Base-by-base conservation (phyloP, 2,113 vertebrate genomes). In the Entelurus aequoreus region DNA sequence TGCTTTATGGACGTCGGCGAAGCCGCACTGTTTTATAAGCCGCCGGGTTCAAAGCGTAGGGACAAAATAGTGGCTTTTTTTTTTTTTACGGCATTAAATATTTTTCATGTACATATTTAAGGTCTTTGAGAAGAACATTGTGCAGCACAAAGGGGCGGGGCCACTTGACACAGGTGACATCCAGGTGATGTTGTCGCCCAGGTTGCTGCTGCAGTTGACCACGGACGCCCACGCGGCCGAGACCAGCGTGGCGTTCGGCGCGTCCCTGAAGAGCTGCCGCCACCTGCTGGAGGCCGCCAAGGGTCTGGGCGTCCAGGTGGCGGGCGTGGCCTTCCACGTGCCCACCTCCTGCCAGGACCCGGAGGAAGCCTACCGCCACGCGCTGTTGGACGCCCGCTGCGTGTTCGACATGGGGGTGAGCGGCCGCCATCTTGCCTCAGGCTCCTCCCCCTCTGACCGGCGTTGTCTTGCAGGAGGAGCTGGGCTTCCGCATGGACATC, bases 401-500 rank as follows among this genome's bases (percentile, higher is more conserved):
- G 94, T 97, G 65, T 99, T 97, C 89, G 97, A 99, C 84, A 99
- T 99, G 96, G 97, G 93, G 90, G 97, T 99, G 83, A 93, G 94
- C 7, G 14, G 7, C 3, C 8, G 42, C 4, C 42, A 6, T 46
- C 42, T 46, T 11, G 9, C 0, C 42, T 46, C 10, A 53, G 51
- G 28, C 28, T 13, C 8, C 2, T n/a, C 15, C 19, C 16, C 2
- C 19, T 5, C n/a, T 51, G 8, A 52, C 50, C 4, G 5, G 8
- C 4, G n/a, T 10, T 52, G 10, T 21, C 9, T 59, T 81, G 21
- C 72, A 99, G 97, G 86, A 90, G 84, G 96, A 99, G 84, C 87
- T 99, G 86, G 96, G 96, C 71, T 98, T 96, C 77, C 91, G 91
- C 66, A 94, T 99, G 94, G 92, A 90, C 81, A 87, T 97, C 69